Conservation (phyloP, 2,888 invertebrate species). For the Dichetophora obliterata region DNA sequence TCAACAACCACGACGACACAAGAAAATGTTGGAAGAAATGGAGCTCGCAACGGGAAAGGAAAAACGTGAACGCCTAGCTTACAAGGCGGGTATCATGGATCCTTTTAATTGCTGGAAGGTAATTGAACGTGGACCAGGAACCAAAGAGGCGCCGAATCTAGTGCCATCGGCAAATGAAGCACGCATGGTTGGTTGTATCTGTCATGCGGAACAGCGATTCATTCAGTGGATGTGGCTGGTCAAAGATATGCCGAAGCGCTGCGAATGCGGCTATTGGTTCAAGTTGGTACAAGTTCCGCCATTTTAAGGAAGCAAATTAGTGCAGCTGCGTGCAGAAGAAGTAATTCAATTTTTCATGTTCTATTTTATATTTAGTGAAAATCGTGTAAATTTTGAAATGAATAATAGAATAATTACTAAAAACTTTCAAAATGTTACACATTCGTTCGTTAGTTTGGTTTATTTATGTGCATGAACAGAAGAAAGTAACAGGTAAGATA, state of each 20-base stretch:
- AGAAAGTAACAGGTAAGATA: no score
- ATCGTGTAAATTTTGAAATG: no score
- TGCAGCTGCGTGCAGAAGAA: background rate
- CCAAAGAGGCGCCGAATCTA: constrained; percentile 85
- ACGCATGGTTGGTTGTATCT: constrained; percentile 93
- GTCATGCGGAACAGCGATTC: constrained; percentile 72
- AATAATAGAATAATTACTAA: no score
- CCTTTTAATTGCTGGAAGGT: background rate
- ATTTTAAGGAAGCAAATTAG: constrained; percentile 71
- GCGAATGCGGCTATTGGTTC: constrained; percentile 97
- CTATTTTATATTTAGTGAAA: no score
- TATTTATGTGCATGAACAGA: no score
- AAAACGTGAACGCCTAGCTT: constrained; percentile 28
- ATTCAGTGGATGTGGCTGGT: constrained; percentile 97
- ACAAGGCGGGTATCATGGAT: constrained; percentile 6
- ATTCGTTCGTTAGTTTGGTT: no score
- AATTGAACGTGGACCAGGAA: constrained; percentile 83
- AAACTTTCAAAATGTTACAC: no score
- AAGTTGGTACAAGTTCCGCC: constrained; percentile 83
- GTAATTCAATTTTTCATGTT: background rate
- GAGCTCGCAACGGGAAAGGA: constrained; percentile 21
- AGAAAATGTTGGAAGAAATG: constrained; percentile 20
- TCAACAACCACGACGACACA: background rate
- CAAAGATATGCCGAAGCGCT: constrained; percentile 88
- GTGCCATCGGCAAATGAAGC: constrained; percentile 91